phyloP scores from a whole-genome alignment of 2,797 vertebrate genomes.

The Odontamblyopus lacepedii region DNA sequence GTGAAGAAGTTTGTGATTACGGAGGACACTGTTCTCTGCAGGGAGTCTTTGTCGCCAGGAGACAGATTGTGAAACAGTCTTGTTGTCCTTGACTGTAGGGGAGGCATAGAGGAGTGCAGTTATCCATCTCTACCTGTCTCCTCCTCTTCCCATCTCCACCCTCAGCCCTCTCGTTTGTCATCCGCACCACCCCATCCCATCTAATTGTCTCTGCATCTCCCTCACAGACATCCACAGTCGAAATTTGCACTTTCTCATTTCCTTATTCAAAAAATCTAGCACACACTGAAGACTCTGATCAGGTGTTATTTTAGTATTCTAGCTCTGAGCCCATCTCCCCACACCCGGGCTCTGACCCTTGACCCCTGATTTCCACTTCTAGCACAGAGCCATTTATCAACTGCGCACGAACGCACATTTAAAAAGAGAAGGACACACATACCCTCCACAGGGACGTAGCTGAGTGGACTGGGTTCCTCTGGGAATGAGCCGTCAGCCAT shows the following conservation, averaged over 20 bases:
- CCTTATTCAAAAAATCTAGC: slow-evolving; percentile 10
- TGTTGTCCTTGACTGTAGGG: slow-evolving; percentile 69
- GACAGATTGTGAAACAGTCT: slow-evolving; percentile 62
- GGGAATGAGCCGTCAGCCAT: slow-evolving; percentile 84
- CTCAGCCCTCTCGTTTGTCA: slow-evolving; percentile 33
- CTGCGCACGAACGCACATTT: slow-evolving; percentile 22
- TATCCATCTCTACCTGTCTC: slow-evolving; percentile 63
- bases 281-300: slow-evolving; percentile 8
- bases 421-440: slow-evolving; percentile 72
- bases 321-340: slow-evolving; percentile 41
- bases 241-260: slow-evolving; percentile 6
- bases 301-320: slow-evolving; percentile 37
- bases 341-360: slow-evolving; percentile 59
- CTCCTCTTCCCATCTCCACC: slow-evolving; percentile 37
- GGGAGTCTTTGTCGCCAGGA: slow-evolving; percentile 55
- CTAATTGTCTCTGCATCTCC: slow-evolving; percentile 29
- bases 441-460: slow-evolving; percentile 88
- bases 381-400: slow-evolving; percentile 67
- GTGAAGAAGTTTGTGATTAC: slow-evolving; percentile 49
- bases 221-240: slow-evolving; percentile 18
- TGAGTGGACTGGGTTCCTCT: slow-evolving; percentile 90
- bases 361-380: slow-evolving; percentile 66
- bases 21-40: slow-evolving; percentile 48
- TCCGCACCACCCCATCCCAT: slow-evolving; percentile 33
- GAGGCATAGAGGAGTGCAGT: slow-evolving; percentile 39